Evolutionary conservation across 35 echinoderm and acorn worm species (phyloP).

Genomic region (Lytechinus variegatus): DNA sequence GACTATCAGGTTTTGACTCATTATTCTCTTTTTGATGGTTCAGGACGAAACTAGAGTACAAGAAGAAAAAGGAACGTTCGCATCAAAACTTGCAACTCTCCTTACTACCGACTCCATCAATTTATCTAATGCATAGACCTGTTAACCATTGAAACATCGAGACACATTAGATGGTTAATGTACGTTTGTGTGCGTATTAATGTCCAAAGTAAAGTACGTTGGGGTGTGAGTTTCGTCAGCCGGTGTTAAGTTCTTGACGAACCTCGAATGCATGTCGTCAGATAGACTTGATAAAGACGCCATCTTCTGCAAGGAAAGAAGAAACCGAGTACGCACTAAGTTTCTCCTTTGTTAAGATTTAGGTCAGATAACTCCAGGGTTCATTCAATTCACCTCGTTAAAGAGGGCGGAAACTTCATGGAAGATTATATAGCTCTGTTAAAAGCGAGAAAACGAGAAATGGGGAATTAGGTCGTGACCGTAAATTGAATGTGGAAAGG

Average conservation of each 20-base stretch:
- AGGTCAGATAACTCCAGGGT: not conserved
- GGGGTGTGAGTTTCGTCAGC: not conserved
- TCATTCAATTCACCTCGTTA: not conserved
- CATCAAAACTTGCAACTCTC: not conserved
- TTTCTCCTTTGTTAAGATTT: constrained; percentile 15
- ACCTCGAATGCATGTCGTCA: not conserved
- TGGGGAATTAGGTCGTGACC: not conserved
- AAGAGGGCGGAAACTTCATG: not conserved
- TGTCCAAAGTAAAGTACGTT: not conserved
- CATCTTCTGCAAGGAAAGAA: not conserved
- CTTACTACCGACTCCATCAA: too few species aligned
- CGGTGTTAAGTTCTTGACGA: not conserved
- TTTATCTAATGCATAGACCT: too few species aligned
- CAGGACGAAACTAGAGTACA: not conserved
- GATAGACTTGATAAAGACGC: not conserved
- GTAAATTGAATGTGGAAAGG: not conserved
- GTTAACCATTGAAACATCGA: not conserved
- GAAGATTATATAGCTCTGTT: not conserved
- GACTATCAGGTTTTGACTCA: too few species aligned
- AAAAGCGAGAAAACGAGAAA: not conserved
- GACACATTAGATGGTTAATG: not conserved
- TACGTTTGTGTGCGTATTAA: not conserved
- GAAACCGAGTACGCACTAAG: not conserved
- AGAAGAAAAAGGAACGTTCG: not conserved
- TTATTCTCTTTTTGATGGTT: not conserved